Percentiles rank a stretch among this genome's conserved stretches.
phyloP scores from a whole-genome alignment of 2,888 invertebrate species.

The Drosophila borborema region DNA sequence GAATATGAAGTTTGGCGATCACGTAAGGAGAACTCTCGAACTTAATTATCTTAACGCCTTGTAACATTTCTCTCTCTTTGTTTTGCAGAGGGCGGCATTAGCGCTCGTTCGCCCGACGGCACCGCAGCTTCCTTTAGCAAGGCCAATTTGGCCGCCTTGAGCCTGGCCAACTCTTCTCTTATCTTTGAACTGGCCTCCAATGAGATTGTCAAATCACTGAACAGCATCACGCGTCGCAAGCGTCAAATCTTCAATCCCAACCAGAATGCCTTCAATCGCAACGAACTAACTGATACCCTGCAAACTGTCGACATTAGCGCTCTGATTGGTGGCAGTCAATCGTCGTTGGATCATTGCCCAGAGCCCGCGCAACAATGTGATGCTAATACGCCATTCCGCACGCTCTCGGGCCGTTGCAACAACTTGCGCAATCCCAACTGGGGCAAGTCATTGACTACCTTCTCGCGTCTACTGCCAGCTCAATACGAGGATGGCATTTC shows the following conservation, averaged over 20 bases:
- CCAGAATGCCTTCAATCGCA: slow-evolving; percentile 86
- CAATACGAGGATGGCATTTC: slow-evolving; percentile 96
- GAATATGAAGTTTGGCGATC: slow-evolving; percentile 93
- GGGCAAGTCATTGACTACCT: slow-evolving; percentile 94
- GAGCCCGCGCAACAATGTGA: slow-evolving; percentile 90
- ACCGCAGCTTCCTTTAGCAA: slow-evolving; percentile 96
- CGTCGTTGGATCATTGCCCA: slow-evolving; percentile 87
- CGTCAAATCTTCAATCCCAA: slow-evolving; percentile 91
- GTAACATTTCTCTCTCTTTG: slow-evolving; percentile 15
- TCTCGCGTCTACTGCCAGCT: slow-evolving; percentile 93
- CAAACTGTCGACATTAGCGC: slow-evolving; percentile 92
- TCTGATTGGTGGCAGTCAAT: slow-evolving; percentile 85
- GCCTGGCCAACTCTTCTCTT: slow-evolving; percentile 93
- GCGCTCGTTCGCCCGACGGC: slow-evolving; percentile 94
- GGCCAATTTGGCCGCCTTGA: slow-evolving; percentile 93
- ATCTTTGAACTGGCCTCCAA: slow-evolving; percentile 94
- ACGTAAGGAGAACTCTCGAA: slow-evolving; percentile 86
- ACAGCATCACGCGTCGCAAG: slow-evolving; percentile 87
- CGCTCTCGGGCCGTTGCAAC: slow-evolving; percentile 94
- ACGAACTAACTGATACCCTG: slow-evolving; percentile 91
- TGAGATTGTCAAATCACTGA: slow-evolving; percentile 90
- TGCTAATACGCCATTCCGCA: slow-evolving; percentile 88
- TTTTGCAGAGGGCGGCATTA: slow-evolving; percentile 90
- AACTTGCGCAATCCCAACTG: slow-evolving; percentile 93
- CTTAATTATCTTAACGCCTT: background rate